A percentile compares a stretch with the other conserved stretches of the same genome.
These are phyloP conservation scores for Leptonema lineaticorne DNA, from an alignment of 1,140 invertebrate species.

Conservation along the genomic window DNA sequence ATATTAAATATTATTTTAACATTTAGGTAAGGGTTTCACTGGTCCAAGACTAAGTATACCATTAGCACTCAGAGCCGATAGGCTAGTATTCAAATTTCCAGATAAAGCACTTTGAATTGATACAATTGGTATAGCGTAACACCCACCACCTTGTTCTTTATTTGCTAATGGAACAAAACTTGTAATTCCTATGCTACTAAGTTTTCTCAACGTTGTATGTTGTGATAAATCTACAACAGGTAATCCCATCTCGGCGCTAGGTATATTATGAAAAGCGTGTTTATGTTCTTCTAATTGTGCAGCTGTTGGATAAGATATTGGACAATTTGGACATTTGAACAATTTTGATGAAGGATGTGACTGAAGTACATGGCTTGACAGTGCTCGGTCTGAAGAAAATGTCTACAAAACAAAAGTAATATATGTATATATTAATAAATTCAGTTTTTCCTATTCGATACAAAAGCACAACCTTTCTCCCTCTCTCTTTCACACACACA, in stretches of 20 bases:
- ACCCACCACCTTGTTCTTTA: slow-evolving; percentile 62
- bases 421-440: no score
- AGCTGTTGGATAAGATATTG: slow-evolving; percentile 68
- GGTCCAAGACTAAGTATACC: slow-evolving; percentile 70
- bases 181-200: slow-evolving; percentile 68
- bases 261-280: slow-evolving; percentile 64
- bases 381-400: slow-evolving; percentile 31
- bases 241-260: slow-evolving; percentile 63
- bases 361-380: slow-evolving; percentile 49
- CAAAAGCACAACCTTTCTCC: no score
- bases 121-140: slow-evolving; percentile 72
- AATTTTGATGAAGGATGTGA: slow-evolving; percentile 50
- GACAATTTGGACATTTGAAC: slow-evolving; percentile 69
- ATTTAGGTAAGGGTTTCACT: slow-evolving; percentile 61
- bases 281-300: slow-evolving; percentile 68
- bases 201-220: slow-evolving; percentile 61
- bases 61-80: slow-evolving; percentile 65
- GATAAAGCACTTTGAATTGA: slow-evolving; percentile 66
- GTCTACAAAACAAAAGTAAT: slow-evolving; percentile 20
- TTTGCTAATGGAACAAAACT: slow-evolving; percentile 73
- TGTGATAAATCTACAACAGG: slow-evolving; percentile 73
- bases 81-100: slow-evolving; percentile 57
- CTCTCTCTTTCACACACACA: no score
- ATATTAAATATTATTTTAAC: background rate
- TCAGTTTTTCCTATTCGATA: no score